phyloP scores from a whole-genome alignment of 1,140 invertebrate species.

The Penaeus indicus region DNA sequence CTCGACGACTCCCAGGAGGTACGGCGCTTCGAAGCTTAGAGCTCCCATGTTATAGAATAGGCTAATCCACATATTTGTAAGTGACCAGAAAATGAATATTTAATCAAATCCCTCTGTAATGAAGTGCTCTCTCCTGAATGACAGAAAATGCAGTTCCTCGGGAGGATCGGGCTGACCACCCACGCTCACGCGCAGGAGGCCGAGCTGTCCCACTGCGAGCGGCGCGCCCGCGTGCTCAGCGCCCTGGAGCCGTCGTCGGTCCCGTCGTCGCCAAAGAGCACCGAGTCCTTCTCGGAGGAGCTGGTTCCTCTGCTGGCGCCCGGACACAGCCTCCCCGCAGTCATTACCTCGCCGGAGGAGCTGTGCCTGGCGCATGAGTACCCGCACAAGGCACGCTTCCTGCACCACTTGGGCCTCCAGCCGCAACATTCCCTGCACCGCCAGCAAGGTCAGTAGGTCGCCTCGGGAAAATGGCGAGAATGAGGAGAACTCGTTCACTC shows the following conservation, averaged over 20 bases:
- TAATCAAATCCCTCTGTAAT: neutral
- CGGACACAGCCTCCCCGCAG: conserved; percentile 38
- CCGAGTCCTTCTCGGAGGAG: conserved; percentile 44
- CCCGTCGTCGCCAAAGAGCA: conserved; percentile 43
- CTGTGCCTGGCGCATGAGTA: conserved; percentile 57
- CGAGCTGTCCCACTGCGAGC: conserved; percentile 51
- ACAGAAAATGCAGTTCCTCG: conserved; percentile 55
- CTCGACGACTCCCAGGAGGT: conserved; percentile 55
- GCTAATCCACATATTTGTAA: neutral
- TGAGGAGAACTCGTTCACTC: no score
- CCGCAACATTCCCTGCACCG: conserved; percentile 58
- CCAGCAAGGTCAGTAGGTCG: conserved; percentile 39
- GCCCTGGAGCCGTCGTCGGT: conserved; percentile 49
- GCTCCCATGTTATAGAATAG: neutral
- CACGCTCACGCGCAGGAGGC: conserved; percentile 56
- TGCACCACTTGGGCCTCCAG: conserved; percentile 53
- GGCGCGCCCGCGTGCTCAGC: conserved; percentile 49
- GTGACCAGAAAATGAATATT: no score
- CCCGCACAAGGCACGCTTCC: conserved; percentile 54
- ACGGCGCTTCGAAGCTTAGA: neutral
- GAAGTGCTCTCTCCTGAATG: neutral
- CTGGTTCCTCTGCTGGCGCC: conserved; percentile 54
- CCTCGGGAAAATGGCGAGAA: neutral
- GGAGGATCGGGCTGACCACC: conserved; percentile 49
- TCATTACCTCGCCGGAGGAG: conserved; percentile 51